These are phyloP conservation scores for Drosophila sproati DNA, from an alignment of 1,140 invertebrate species.

Conservation along the genomic window DNA sequence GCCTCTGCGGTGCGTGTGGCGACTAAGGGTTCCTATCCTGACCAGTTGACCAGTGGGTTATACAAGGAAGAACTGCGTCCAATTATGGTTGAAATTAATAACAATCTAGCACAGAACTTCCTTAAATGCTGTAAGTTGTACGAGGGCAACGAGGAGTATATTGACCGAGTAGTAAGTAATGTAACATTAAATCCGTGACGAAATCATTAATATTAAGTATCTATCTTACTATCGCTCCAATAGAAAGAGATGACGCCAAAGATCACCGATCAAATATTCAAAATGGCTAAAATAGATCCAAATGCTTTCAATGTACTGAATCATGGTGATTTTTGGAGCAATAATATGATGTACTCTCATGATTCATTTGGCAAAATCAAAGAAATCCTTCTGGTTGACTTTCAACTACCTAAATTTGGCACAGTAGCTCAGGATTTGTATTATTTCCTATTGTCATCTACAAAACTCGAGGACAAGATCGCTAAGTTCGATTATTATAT, in stretches of 20 bases:
- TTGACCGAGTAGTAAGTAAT: conserved; percentile 27
- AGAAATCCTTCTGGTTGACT: conserved; percentile 66
- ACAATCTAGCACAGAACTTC: neutral
- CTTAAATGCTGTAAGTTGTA: conserved; percentile 15
- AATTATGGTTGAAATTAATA: conserved; percentile 20
- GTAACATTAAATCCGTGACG: too few species aligned
- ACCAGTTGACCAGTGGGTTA: neutral
- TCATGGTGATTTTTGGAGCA: conserved; percentile 86
- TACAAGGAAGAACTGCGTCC: conserved; percentile 26
- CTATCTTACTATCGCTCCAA: neutral
- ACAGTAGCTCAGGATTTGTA: conserved; percentile 59
- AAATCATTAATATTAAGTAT: neutral
- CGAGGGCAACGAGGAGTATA: conserved; percentile 20
- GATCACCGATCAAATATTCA: conserved; percentile 9
- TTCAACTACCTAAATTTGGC: conserved; percentile 67
- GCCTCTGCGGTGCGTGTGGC: conserved; percentile 74
- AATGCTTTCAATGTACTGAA: conserved; percentile 87
- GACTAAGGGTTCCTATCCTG: conserved; percentile 82
- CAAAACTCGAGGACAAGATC: conserved; percentile 69
- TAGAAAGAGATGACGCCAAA: neutral
- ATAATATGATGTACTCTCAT: conserved; percentile 78
- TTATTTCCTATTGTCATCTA: conserved; percentile 70
- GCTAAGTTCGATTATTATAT: conserved; percentile 75
- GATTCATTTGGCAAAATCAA: conserved; percentile 79
- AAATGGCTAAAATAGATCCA: conserved; percentile 44